Conservation (phyloP, 2,888 invertebrate genomes). For the Leptinotarsa rubiginosa region DNA sequence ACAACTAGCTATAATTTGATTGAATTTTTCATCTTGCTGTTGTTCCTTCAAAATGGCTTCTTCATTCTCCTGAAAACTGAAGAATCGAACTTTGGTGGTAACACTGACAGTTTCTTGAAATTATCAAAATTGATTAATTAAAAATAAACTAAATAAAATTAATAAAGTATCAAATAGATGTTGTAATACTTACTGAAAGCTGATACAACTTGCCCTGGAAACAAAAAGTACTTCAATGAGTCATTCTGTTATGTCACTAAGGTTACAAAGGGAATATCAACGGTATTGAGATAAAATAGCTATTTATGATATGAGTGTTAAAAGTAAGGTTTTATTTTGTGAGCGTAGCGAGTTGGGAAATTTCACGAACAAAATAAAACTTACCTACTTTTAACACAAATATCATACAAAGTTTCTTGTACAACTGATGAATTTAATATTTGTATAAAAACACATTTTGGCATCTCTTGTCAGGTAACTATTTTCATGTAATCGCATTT, state of each 20-base stretch:
- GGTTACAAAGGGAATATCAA: no score
- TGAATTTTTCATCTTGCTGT: slow-evolving; percentile 5
- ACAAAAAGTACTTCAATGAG: neutral
- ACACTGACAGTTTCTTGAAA: neutral
- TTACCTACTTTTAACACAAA: no score
- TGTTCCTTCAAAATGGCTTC: slow-evolving; percentile 5
- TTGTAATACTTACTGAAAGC: neutral
- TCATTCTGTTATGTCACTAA: neutral
- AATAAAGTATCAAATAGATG: neutral
- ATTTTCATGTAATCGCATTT: no score
- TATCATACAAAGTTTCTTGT: no score
- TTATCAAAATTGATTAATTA: neutral
- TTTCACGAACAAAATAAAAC: no score
- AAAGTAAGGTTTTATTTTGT: no score
- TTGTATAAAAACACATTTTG: no score
- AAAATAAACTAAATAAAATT: neutral
- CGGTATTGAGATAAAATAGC: neutral
- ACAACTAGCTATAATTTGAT: neutral
- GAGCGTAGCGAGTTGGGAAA: no score
- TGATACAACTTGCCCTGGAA: neutral
- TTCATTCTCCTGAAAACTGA: slow-evolving; percentile 3
- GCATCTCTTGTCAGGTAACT: no score
- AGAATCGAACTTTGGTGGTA: neutral
- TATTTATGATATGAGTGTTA: no score
- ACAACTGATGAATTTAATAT: no score